These are phyloP conservation scores for Chamaetylas fuelleborni DNA, from an alignment of 2,113 vertebrate species.

Conservation along the genomic window DNA sequence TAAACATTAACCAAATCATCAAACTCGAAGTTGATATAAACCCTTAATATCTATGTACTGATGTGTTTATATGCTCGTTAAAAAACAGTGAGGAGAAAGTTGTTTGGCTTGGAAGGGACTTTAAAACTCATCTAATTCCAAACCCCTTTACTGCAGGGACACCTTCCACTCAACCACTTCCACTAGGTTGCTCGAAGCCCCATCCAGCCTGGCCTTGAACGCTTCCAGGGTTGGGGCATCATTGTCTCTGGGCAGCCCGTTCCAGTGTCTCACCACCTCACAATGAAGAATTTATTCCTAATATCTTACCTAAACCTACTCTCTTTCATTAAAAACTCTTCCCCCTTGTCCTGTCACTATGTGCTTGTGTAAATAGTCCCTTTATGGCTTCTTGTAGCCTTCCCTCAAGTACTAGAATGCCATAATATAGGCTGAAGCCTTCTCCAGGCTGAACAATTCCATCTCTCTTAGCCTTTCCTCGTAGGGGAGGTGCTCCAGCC, in stretches of 20 bases:
- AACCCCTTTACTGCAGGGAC: neutral
- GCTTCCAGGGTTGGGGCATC: neutral
- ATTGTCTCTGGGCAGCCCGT: neutral
- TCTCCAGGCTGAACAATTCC: neutral
- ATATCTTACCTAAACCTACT: neutral
- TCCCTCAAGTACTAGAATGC: neutral
- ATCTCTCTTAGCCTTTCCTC: neutral
- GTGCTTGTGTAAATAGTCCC: neutral
- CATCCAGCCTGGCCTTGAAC: neutral
- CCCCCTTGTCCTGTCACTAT: neutral
- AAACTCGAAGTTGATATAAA: neutral
- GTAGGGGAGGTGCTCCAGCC: neutral
- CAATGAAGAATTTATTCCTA: neutral
- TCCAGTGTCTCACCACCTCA: neutral
- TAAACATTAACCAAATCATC: neutral
- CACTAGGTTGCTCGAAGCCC: neutral
- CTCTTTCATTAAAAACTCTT: neutral
- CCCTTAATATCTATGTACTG: neutral
- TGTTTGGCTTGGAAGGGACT: neutral
- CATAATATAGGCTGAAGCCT: neutral
- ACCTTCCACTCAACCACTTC: neutral
- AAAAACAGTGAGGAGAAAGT: neutral
- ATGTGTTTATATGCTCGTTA: neutral
- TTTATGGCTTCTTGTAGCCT: neutral
- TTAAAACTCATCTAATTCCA: neutral